Conservation (phyloP, 2,113 vertebrate species). For the Phasianus colchicus region DNA sequence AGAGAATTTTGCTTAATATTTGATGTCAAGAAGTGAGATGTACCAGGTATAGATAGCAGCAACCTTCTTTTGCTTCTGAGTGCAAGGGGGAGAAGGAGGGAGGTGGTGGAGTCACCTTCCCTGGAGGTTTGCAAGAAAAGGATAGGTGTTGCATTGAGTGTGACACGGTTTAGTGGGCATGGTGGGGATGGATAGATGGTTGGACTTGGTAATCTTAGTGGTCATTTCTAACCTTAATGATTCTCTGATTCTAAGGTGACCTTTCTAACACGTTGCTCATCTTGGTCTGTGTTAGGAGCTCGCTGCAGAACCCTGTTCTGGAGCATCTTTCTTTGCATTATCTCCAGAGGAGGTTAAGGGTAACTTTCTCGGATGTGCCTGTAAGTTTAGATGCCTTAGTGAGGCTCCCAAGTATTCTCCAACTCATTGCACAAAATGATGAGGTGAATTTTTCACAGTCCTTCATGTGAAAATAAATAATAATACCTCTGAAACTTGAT, state of each 20-base stretch:
- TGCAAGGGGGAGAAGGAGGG: background rate
- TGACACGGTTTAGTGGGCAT: too few relatives aligned
- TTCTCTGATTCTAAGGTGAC: too few relatives aligned
- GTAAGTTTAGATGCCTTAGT: rapidly evolving
- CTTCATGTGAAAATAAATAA: constrained; percentile 22
- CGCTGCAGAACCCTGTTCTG: background rate
- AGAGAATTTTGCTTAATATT: background rate
- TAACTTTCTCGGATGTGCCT: background rate
- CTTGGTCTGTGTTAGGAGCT: background rate
- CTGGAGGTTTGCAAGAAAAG: too few relatives aligned
- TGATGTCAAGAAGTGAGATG: background rate
- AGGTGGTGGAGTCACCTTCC: too few relatives aligned
- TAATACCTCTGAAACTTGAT: constrained; percentile 38
- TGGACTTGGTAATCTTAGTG: too few relatives aligned
- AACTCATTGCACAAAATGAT: background rate
- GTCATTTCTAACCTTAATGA: too few relatives aligned
- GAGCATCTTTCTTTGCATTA: background rate
- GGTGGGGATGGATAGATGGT: too few relatives aligned
- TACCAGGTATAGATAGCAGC: background rate
- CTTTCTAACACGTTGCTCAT: background rate
- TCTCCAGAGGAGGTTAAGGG: background rate
- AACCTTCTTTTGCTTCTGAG: background rate
- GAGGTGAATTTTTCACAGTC: constrained; percentile 28
- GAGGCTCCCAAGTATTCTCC: background rate
- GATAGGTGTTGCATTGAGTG: too few relatives aligned